Conservation (phyloP, 1,140 invertebrate genomes). For the Atta texana region DNA sequence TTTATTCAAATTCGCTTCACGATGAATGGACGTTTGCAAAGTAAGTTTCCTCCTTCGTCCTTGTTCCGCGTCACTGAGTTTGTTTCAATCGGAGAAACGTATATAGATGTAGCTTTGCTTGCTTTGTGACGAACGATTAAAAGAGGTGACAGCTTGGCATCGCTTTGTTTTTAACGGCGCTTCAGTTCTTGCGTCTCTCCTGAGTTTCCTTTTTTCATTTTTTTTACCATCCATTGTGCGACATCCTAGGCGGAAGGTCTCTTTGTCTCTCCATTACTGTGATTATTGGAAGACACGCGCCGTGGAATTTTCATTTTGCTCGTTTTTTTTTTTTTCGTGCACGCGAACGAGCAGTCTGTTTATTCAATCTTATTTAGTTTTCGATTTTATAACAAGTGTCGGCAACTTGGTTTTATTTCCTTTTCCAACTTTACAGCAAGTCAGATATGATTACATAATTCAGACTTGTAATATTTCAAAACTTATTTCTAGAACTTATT, state of each 20-base stretch:
- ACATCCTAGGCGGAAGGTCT: background rate
- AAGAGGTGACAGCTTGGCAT: constrained; percentile 26
- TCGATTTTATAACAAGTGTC: background rate
- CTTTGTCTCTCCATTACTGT: constrained; percentile 36
- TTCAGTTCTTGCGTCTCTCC: background rate
- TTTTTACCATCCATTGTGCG: background rate
- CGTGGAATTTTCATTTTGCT: constrained; percentile 37
- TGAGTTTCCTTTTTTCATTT: background rate
- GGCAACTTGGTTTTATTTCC: background rate
- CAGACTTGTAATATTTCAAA: background rate
- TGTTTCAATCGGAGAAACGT: constrained; percentile 39
- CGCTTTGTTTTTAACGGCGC: constrained; percentile 11
- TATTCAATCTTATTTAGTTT: background rate
- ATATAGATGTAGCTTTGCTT: constrained; percentile 16
- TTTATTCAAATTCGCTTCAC: constrained; percentile 16
- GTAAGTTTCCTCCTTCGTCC: background rate
- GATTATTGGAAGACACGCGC: constrained; percentile 42
- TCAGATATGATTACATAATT: background rate
- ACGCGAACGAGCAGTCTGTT: constrained; percentile 1
- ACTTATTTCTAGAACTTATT: constrained; percentile 10
- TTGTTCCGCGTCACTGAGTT: constrained; percentile 26
- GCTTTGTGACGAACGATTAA: constrained; percentile 49
- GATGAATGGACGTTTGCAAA: background rate
- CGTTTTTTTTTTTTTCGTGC: background rate
- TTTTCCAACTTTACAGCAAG: background rate